Evolutionary conservation across 2,113 vertebrate genomes (phyloP).

Genomic region (Hepsetus odoe): DNA sequence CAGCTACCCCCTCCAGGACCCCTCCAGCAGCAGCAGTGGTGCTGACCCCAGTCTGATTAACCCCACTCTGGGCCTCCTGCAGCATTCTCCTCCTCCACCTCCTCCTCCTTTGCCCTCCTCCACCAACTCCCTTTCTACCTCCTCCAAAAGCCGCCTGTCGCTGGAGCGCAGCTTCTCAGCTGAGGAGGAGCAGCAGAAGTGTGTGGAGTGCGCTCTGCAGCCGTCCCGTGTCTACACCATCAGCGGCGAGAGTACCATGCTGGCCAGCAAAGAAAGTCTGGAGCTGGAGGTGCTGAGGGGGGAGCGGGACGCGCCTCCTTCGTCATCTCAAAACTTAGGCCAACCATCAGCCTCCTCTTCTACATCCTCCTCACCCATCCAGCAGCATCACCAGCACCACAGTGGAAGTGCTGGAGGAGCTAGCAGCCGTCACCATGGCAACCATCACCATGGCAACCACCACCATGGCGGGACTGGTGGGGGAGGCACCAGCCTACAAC

Average conservation of each 20-base stretch:
- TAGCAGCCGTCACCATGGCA: constrained; percentile 61
- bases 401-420: constrained; percentile 41
- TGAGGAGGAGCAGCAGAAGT: constrained; percentile 80
- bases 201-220: constrained; percentile 77
- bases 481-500: constrained; percentile 39
- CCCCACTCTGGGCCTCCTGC: constrained; percentile 59
- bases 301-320: constrained; percentile 56
- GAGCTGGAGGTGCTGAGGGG: constrained; percentile 91
- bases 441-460: constrained; percentile 77
- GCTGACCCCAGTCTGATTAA: constrained; percentile 60
- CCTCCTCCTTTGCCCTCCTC: constrained; percentile 60
- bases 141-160: constrained; percentile 70
- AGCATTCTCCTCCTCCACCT: constrained; percentile 62
- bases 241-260: constrained; percentile 86
- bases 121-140: constrained; percentile 71
- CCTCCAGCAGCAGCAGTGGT: constrained; percentile 39
- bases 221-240: constrained; percentile 91
- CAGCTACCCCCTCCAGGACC: constrained; percentile 47
- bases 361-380: constrained; percentile 66
- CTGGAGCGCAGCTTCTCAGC: constrained; percentile 86
- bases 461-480: constrained; percentile 55
- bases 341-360: constrained; percentile 69
- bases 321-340: constrained; percentile 40
- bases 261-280: constrained; percentile 86
- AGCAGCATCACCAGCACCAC: constrained; percentile 67